A percentile compares a stretch with the other conserved stretches of the same genome.
Evolutionary conservation across 1,140 invertebrate genomes (phyloP).

Genomic region (Diorhabda sublineata): DNA sequence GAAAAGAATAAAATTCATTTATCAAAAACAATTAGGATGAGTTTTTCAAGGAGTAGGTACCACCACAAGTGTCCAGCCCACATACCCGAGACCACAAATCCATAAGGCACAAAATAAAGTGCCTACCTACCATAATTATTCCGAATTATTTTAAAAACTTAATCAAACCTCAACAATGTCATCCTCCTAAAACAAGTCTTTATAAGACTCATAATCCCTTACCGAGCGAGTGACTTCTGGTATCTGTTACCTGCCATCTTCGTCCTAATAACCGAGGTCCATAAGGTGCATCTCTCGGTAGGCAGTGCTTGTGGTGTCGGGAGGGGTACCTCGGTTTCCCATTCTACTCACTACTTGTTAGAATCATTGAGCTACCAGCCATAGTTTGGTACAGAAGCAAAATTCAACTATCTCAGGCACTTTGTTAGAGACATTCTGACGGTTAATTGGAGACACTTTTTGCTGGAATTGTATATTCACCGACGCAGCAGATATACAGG

Average conservation of each 20-base stretch:
- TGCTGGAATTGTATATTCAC: not conserved
- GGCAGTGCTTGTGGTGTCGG: constrained; percentile 34
- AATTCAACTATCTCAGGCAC: constrained; percentile 18
- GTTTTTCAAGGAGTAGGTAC: not conserved
- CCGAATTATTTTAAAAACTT: constrained; percentile 22
- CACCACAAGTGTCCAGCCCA: constrained; percentile 1
- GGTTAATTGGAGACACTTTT: not conserved
- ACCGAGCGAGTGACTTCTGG: constrained; percentile 12
- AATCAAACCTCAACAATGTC: constrained; percentile 12
- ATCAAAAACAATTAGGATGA: not conserved
- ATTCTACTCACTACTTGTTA: constrained; percentile 43
- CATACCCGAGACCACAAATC: not conserved
- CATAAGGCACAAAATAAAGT: constrained; percentile 6
- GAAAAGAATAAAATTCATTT: not conserved
- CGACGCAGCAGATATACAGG: not conserved
- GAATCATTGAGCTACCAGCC: constrained; percentile 45
- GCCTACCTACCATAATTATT: constrained; percentile 13
- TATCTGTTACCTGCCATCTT: constrained; percentile 10
- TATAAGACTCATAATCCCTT: constrained; percentile 11
- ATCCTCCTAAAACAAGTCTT: constrained; percentile 6
- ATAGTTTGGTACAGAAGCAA: constrained; percentile 44
- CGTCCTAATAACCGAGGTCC: constrained; percentile 27
- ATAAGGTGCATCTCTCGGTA: constrained; percentile 30
- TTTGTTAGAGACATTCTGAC: constrained; percentile 15
- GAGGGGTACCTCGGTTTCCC: constrained; percentile 30